Percentiles rank a stretch among this genome's conserved stretches.
These are phyloP conservation scores for Malurus leucopterus DNA, from an alignment of 2,797 vertebrate genomes.

Conservation along the genomic window DNA sequence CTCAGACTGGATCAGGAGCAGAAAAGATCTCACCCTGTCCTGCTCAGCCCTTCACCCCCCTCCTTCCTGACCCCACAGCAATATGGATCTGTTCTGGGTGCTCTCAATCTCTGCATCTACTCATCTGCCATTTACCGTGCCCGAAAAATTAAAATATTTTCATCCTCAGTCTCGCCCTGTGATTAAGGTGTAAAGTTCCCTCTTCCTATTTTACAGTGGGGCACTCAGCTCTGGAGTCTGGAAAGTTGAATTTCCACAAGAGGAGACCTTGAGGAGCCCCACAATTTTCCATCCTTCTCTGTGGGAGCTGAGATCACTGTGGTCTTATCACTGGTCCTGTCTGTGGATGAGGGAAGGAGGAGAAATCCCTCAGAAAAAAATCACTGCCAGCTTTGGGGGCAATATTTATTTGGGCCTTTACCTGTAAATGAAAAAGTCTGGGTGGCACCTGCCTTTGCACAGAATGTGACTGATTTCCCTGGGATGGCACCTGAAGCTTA, in stretches of 20 bases:
- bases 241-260: neutral
- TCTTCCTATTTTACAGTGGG: neutral
- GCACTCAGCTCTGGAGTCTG: neutral
- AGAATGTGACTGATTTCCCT: neutral
- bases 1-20: neutral
- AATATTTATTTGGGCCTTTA: neutral
- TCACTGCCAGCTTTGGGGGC: neutral
- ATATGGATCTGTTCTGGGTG: neutral
- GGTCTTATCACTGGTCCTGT: neutral
- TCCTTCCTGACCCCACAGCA: neutral
- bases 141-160: neutral
- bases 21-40: neutral
- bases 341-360: neutral
- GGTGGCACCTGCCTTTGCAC: neutral
- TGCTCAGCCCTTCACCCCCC: neutral
- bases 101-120: neutral
- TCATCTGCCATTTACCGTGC: neutral
- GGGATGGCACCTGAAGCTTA: neutral
- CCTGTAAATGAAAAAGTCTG: neutral
- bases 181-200: neutral
- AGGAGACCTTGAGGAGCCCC: neutral
- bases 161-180: neutral
- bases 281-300: neutral
- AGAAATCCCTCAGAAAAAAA: neutral
- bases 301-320: neutral